Evolutionary conservation across 2,888 invertebrate species (phyloP), one percentile per base, ranked within the genome.

Genomic region (Drosophila mayaguana): DNA sequence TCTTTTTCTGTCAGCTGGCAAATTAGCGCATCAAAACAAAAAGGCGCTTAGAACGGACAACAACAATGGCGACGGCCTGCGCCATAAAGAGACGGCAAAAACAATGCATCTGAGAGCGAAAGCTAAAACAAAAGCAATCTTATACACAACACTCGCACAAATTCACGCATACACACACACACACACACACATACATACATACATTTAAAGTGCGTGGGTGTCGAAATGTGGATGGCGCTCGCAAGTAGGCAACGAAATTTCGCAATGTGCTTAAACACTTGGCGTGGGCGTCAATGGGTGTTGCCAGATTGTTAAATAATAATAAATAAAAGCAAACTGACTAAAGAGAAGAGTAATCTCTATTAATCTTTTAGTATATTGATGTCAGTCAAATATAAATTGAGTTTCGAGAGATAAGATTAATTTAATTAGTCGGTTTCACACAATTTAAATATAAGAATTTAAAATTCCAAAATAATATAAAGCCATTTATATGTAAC

Each of bases 11-110:
- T 67, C 61, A 74, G 51, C 80, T 72, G 72, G 70, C 67, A 87
- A 87, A 87, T 84, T 84, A 89, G 87, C 78, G 79, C 75, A 82
- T 81, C 81, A 81, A 83, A 83, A 86, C 81, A 86, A 81, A 88
- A 78, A 78, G 78, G 69, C 72, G 73, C 63, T 66, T 60, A 70
- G 71, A 51, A 56, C 45, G 62, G 50, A 61, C 57, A 72, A 63
- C 54, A 70, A 59, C 46, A 67, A 64, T 38, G 64, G 54, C 61
- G 43, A 55, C 63, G 32, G 45, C 53, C 54, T n/a, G 28, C 1
- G 55, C 67, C 72, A 55, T 68, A 57, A 69, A 80, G 68, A 62
- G 63, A 59, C 66, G 43, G 32, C 72, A 50, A 63, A 57, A 73
- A 80, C 81, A 78, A 80, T 87, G 69, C 72, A 51, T 42, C 28